A percentile compares a stretch with the other conserved stretches of the same genome.
phyloP scores from a whole-genome alignment of 2,888 invertebrate species.

The Catotricha subobsoleta region DNA sequence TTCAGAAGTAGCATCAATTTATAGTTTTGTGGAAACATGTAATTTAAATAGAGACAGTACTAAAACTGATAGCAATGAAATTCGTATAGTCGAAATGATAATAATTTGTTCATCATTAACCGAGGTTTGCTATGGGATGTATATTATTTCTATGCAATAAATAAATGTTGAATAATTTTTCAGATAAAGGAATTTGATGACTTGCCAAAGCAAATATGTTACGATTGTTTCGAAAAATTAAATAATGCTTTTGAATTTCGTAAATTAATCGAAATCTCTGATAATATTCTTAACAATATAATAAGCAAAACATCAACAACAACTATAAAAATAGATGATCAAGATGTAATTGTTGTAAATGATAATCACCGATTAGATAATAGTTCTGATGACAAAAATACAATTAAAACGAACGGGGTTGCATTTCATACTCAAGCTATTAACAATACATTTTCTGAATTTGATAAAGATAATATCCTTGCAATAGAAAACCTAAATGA shows the following conservation, averaged over 20 bases:
- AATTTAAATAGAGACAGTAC: no score
- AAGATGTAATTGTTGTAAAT: no score
- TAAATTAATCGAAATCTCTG: not conserved
- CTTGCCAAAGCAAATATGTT: conserved; percentile 13
- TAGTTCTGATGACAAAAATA: no score
- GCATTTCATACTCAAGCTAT: no score
- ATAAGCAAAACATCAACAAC: not conserved
- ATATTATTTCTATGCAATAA: not conserved
- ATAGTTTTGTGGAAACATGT: not conserved
- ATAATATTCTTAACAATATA: not conserved
- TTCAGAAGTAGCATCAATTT: not conserved
- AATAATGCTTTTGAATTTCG: conserved; percentile 12
- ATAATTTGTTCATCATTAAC: not conserved
- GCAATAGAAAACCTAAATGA: no score
- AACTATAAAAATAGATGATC: no score
- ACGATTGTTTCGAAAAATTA: conserved; percentile 10
- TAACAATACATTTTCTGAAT: no score
- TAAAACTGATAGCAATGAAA: not conserved
- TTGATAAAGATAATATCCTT: no score
- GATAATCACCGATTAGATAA: no score
- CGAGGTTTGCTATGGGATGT: not conserved
- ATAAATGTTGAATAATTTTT: conserved; percentile 6
- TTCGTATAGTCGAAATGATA: not conserved
- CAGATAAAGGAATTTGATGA: conserved; percentile 12
- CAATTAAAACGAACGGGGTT: no score